Evolutionary conservation across 2,797 vertebrate species (phyloP).

Genomic region (Lagocephalus sceleratus): DNA sequence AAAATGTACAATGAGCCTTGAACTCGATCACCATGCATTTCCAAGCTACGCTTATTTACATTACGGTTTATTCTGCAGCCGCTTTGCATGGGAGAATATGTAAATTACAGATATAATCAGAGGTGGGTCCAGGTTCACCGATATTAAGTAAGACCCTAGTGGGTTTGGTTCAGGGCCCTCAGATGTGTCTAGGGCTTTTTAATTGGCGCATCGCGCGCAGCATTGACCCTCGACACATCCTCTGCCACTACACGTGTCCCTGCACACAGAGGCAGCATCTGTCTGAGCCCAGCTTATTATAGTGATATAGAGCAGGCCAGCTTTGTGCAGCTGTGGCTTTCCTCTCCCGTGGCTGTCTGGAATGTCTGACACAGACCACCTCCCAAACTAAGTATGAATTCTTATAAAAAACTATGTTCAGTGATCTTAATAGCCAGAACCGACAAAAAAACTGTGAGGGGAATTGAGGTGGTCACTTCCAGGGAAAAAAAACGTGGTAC

Average conservation of each 20-base stretch:
- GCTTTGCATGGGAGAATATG: neutral
- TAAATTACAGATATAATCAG: conserved; percentile 27
- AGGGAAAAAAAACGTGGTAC: too few relatives aligned
- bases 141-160: conserved; percentile 22
- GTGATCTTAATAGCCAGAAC: conserved; percentile 12
- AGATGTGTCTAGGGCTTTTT: conserved; percentile 50
- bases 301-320: conserved; percentile 42
- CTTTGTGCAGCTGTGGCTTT: conserved; percentile 64
- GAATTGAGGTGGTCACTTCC: conserved; percentile 5
- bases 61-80: too few relatives aligned
- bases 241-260: conserved; percentile 40
- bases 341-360: conserved; percentile 53
- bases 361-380: conserved; percentile 41
- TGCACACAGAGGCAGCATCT: conserved; percentile 37
- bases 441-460: conserved; percentile 13
- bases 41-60: too few relatives aligned
- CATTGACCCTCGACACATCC: conserved; percentile 30
- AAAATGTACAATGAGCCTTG: neutral
- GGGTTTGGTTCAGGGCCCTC: conserved; percentile 36
- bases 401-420: conserved; percentile 32
- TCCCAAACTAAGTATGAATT: conserved; percentile 40
- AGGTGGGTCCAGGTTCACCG: conserved; percentile 10
- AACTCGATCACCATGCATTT: neutral
- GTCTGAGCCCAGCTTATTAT: conserved; percentile 50
- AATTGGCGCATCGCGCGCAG: conserved; percentile 62